Evolutionary conservation across 2,113 vertebrate species (phyloP).

Genomic region (Stegastes partitus): DNA sequence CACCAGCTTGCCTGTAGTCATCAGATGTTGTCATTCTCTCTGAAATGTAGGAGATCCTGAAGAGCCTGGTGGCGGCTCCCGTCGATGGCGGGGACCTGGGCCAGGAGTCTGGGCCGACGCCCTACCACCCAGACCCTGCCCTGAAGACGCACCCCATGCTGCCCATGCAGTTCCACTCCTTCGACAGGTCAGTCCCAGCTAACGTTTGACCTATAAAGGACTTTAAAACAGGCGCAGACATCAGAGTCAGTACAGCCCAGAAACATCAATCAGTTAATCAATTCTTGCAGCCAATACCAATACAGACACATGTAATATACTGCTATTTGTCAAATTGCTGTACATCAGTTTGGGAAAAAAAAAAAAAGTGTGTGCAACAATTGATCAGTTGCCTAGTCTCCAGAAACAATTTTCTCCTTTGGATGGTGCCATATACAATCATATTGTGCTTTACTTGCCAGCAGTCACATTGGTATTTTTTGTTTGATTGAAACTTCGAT

Average conservation of each 20-base stretch:
- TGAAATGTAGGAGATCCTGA: conserved; percentile 90
- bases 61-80: conserved; percentile 96
- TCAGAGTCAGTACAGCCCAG: neutral
- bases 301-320: neutral
- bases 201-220: conserved; percentile 2
- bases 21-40: neutral
- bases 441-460: conserved; percentile 7
- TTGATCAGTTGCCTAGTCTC: conserved; percentile 1
- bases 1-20: conserved; percentile 3
- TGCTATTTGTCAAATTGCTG: conserved; percentile 14
- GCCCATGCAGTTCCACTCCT: conserved; percentile 99
- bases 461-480: conserved; percentile 15
- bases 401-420: neutral
- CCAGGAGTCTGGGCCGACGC: conserved; percentile 90
- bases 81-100: conserved; percentile 93
- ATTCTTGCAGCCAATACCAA: conserved; percentile 7
- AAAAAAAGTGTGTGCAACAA: neutral
- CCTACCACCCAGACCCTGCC: conserved; percentile 95
- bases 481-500: neutral
- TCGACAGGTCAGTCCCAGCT: conserved; percentile 90
- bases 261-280: neutral
- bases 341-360: conserved; percentile 8
- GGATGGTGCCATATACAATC: conserved; percentile 5
- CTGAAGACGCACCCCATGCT: conserved; percentile 95
- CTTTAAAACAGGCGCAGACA: neutral